Evolutionary conservation across 1,140 invertebrate species (phyloP).

Genomic region (Micrasema minimum): DNA sequence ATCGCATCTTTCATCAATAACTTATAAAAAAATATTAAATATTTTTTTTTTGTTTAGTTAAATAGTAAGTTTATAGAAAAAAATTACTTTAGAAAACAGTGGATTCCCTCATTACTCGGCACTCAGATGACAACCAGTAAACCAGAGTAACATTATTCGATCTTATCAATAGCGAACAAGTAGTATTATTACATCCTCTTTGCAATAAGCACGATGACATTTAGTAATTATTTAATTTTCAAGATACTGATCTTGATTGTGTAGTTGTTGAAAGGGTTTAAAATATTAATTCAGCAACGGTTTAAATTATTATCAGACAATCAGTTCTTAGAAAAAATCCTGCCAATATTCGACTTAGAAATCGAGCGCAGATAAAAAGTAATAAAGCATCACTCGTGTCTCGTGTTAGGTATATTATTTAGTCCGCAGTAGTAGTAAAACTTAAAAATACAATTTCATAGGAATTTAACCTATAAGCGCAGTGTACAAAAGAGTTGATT

Average conservation of each 20-base stretch:
- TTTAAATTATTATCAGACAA: not conserved
- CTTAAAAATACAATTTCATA: not conserved
- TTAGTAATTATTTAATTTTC: slow-evolving; percentile 8
- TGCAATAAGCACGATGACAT: not conserved
- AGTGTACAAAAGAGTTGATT: not conserved
- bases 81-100: no score
- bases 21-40: no score
- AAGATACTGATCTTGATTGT: slow-evolving; percentile 15
- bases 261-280: not conserved
- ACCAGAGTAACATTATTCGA: not conserved
- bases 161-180: not conserved
- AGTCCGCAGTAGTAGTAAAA: not conserved
- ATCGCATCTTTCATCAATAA: no score
- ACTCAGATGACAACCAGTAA: not conserved
- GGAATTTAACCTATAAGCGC: not conserved
- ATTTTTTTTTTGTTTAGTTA: no score
- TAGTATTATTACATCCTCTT: not conserved
- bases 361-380: not conserved
- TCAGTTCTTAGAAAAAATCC: slow-evolving; percentile 10
- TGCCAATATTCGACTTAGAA: not conserved
- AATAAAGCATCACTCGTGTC: not conserved
- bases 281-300: not conserved
- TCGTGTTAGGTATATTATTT: no score
- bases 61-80: no score
- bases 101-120: no score